Evolutionary conservation across 2,113 vertebrate species (phyloP).

Genomic region (Ciconia boyciana): DNA sequence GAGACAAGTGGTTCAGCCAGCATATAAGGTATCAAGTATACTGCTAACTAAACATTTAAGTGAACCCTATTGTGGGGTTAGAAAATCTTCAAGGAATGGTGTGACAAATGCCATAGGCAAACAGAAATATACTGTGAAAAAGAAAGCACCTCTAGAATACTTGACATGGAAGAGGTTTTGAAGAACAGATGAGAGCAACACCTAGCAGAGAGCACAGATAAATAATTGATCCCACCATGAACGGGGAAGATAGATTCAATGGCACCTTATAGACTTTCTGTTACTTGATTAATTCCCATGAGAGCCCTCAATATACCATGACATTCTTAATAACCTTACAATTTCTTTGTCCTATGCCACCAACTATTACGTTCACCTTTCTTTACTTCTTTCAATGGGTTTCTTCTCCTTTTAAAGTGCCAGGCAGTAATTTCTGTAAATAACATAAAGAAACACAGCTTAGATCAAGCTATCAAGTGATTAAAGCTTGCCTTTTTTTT

Average conservation of each 20-base stretch:
- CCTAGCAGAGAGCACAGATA: neutral
- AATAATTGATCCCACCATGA: neutral
- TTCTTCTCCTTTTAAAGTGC: neutral
- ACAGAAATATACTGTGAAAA: neutral
- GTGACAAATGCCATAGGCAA: neutral
- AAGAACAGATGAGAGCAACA: conserved; percentile 2
- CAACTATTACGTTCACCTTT: neutral
- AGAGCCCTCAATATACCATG: neutral
- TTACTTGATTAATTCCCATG: neutral
- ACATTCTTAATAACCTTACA: neutral
- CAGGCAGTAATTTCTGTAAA: neutral
- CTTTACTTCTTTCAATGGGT: neutral
- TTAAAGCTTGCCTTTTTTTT: neutral
- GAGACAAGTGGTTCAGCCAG: neutral
- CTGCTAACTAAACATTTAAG: neutral
- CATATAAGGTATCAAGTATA: neutral
- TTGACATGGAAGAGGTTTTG: neutral
- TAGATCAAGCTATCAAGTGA: neutral
- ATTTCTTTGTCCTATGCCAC: neutral
- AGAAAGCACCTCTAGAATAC: neutral
- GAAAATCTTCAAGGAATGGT: neutral
- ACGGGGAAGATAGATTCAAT: neutral
- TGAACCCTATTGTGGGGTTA: neutral
- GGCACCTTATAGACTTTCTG: neutral
- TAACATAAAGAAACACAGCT: neutral